Conservation (phyloP, 1,140 invertebrate genomes). For the Drosophila punjabiensis region DNA sequence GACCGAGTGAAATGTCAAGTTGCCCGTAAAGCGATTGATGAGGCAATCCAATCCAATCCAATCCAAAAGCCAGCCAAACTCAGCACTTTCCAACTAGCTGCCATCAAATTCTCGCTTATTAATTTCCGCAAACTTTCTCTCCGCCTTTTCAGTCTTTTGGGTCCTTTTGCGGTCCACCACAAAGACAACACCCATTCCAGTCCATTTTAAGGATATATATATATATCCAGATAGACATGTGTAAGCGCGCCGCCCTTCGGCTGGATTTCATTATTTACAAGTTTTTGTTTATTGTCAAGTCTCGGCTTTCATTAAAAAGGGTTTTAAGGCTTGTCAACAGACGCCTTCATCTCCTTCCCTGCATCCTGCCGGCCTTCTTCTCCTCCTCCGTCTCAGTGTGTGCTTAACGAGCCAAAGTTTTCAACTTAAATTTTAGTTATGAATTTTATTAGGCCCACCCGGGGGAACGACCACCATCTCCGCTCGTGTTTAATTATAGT, state of each 20-base stretch:
- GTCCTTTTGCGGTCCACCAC: constrained; percentile 59
- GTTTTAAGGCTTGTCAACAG: constrained; percentile 73
- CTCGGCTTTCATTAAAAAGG: constrained; percentile 74
- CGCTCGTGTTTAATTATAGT: constrained; percentile 59
- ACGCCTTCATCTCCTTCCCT: constrained; percentile 1
- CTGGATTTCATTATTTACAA: constrained; percentile 77
- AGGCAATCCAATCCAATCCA: constrained; percentile 22
- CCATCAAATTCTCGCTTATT: constrained; percentile 69
- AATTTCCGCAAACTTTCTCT: constrained; percentile 62
- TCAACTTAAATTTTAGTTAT: constrained; percentile 83
- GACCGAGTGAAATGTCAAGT: constrained; percentile 42
- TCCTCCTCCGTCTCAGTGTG: constrained; percentile 38
- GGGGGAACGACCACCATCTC: background rate
- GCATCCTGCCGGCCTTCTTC: constrained; percentile 3
- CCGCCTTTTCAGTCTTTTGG: constrained; percentile 40
- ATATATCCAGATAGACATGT: constrained; percentile 20
- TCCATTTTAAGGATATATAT: background rate
- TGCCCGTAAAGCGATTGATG: constrained; percentile 52
- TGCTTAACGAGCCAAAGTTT: constrained; percentile 77
- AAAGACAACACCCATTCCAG: constrained; percentile 19
- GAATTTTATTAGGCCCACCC: constrained; percentile 71
- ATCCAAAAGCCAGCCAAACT: background rate
- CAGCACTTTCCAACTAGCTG: constrained; percentile 28
- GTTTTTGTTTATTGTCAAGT: constrained; percentile 80
- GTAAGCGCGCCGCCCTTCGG: constrained; percentile 23